These are phyloP conservation scores for Drosophila ambigua DNA, from an alignment of 1,140 invertebrate species.

Conservation along the genomic window DNA sequence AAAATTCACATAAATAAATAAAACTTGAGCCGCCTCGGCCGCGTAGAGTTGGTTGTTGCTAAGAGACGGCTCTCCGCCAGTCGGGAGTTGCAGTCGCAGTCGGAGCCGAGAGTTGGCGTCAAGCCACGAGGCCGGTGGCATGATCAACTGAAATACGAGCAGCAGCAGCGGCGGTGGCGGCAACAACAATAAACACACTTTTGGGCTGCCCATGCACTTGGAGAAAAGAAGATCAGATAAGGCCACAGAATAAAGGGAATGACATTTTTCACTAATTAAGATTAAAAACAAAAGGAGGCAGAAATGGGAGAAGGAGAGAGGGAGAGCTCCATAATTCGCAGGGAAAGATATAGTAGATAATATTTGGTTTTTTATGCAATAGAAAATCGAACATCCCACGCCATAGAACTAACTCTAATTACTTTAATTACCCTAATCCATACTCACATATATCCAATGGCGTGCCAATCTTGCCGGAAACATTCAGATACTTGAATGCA, in stretches of 20 bases:
- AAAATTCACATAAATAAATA: slow-evolving; percentile 51
- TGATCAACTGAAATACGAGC: slow-evolving; percentile 53
- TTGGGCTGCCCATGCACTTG: slow-evolving; percentile 15
- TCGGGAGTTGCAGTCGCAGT: not conserved
- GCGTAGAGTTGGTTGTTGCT: too few species aligned
- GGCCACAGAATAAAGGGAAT: not conserved
- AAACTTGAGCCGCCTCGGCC: slow-evolving; percentile 23
- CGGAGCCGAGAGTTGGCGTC: slow-evolving; percentile 20
- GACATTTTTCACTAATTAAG: slow-evolving; percentile 2
- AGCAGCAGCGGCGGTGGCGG: slow-evolving; percentile 9
- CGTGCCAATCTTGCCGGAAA: slow-evolving; percentile 61
- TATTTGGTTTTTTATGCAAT: too few species aligned
- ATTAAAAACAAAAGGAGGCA: not conserved
- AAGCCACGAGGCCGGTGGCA: slow-evolving; percentile 37
- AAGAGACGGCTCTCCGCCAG: too few species aligned
- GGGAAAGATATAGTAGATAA: not conserved
- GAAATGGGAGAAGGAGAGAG: too few species aligned
- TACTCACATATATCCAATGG: slow-evolving; percentile 69
- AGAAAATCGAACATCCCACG: too few species aligned
- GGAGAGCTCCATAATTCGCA: too few species aligned
- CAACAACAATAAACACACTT: slow-evolving; percentile 33
- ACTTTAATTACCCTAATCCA: not conserved
- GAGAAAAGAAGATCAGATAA: slow-evolving; percentile 24
- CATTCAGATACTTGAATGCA: slow-evolving; percentile 50
- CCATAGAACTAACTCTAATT: too few species aligned